These are phyloP conservation scores for Xylota segnis DNA, from an alignment of 2,888 invertebrate species.

Conservation along the genomic window DNA sequence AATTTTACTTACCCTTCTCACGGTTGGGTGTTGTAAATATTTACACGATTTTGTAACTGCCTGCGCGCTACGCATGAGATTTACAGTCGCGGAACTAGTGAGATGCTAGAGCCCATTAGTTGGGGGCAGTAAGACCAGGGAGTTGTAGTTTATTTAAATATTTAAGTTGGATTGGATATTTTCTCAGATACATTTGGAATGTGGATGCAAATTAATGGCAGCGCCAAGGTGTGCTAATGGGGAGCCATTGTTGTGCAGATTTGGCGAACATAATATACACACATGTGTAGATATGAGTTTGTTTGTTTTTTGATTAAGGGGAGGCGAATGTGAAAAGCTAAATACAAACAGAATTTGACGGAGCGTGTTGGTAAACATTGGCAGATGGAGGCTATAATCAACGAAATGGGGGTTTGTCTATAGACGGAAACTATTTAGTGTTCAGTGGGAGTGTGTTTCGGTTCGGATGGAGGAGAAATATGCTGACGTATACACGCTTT, in stretches of 20 bases:
- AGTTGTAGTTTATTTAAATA: conserved; percentile 33
- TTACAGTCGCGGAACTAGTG: conserved; percentile 15
- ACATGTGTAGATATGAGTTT: too few species aligned
- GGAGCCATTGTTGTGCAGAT: neutral
- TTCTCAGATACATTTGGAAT: conserved; percentile 1
- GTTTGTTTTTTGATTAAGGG: conserved; percentile 3
- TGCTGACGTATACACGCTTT: too few species aligned
- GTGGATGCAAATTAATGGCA: conserved; percentile 6
- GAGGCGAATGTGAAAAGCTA: neutral
- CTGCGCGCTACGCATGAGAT: conserved; percentile 18
- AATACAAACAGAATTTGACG: neutral
- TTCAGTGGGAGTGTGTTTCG: too few species aligned
- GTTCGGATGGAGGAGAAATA: too few species aligned
- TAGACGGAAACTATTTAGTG: too few species aligned
- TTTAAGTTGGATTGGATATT: conserved; percentile 6
- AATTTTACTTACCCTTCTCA: neutral
- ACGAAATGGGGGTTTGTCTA: too few species aligned
- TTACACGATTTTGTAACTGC: conserved; percentile 31
- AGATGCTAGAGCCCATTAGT: conserved; percentile 29
- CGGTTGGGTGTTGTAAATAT: conserved; percentile 12
- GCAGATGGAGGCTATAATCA: too few species aligned
- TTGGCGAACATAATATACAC: conserved; percentile 6
- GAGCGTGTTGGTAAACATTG: neutral
- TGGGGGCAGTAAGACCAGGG: neutral
- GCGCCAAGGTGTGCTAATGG: conserved; percentile 8